Evolutionary conservation across 2,888 invertebrate species (phyloP).

Genomic region (Rotaria macrura): DNA sequence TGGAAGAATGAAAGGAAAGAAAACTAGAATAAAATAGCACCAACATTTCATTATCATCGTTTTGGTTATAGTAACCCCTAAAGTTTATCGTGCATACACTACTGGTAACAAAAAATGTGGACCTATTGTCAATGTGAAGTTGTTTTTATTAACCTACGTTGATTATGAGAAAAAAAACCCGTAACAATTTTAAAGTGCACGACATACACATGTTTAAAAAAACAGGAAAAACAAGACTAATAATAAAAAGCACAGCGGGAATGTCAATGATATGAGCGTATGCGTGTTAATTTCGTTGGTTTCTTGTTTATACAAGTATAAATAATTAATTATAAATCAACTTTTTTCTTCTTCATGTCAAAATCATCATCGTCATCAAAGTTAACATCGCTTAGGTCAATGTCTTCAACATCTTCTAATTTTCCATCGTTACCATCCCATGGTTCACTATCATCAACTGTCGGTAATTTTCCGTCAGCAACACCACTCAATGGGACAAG

Average conservation of each 20-base stretch:
- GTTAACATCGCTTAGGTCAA: constrained; percentile 33
- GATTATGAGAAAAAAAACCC: neutral
- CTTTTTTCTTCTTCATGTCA: neutral
- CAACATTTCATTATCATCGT: neutral
- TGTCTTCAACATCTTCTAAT: constrained; percentile 29
- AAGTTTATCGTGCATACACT: neutral
- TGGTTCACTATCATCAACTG: constrained; percentile 59
- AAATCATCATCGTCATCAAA: constrained; percentile 30
- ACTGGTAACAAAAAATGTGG: neutral
- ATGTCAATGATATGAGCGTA: neutral
- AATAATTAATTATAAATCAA: constrained; percentile 4
- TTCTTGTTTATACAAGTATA: neutral
- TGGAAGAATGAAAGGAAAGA: neutral
- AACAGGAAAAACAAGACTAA: neutral
- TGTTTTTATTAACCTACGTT: neutral
- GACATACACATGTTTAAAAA: neutral
- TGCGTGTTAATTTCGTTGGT: neutral
- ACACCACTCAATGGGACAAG: constrained; percentile 10
- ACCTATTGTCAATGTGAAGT: neutral
- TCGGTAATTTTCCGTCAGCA: constrained; percentile 57
- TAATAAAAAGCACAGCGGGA: neutral
- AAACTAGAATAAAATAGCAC: neutral
- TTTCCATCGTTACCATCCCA: constrained; percentile 81
- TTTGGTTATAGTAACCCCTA: neutral
- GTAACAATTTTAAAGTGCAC: neutral